Base-by-base conservation (phyloP, 2,888 invertebrate species). In the Agapostemon virescens region DNA sequence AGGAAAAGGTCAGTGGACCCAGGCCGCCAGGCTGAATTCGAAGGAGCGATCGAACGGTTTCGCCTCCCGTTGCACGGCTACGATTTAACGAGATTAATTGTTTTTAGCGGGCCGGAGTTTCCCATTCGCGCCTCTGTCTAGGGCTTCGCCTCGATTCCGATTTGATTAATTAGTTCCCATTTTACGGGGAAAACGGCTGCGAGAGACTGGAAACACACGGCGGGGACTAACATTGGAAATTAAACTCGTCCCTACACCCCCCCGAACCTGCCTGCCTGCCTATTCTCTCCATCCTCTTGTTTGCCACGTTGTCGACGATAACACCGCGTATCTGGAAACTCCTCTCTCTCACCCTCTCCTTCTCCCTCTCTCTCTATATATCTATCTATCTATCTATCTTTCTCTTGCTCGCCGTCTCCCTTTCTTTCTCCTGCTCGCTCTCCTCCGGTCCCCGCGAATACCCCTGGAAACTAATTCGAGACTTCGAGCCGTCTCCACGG, bases 151-250 rank as follows among this genome's bases (percentile, higher is more conserved):
- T 81, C 84, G 87, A 87, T 86, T 84, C 64, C 71, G 74, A 77
- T 88, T 87, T 86, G 86, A 89, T 89, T 88, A 89, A 89, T 89
- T 88, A 85, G 85, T 84, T n/a, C 84, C 74, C 86, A 86, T 85
- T 88, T 86, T 81, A 84, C 76, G 79, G 79, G 80, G 71, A 55
- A n/a, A 63, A 20, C 33, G 40, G 77, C 78, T 67, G 68, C 36
- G 55, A 68, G 69, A 58, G 68, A 76, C 77, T 77, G 79, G 79
- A n/a, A 78, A 79, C 75, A 75, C 58, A 63, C 74, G 76, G 58
- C 52, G 33, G 71, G 69, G 77, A 66, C 70, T 74, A 83, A 83
- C 83, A 85, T 79, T 79, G 84, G 83, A 84, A 86, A 88, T 88
- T 86, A 86, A 81, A 86, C 82, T 77, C 73, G 70, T 69, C 67